These are phyloP conservation scores for Acronicta psi DNA, from an alignment of 2,888 invertebrate species.

Conservation along the genomic window DNA sequence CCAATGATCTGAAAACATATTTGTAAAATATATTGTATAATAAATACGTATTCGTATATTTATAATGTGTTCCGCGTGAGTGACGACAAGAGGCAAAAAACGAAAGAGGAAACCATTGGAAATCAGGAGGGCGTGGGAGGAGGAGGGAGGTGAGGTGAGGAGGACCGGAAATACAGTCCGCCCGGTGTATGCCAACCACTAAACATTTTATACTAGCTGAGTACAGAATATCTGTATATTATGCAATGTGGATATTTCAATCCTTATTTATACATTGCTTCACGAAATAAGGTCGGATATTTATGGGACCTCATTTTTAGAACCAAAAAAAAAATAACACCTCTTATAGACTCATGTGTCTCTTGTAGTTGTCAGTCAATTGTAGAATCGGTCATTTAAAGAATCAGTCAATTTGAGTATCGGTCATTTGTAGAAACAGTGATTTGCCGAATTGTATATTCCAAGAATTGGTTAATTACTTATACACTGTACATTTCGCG, in stretches of 20 bases:
- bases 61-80: conserved; percentile 73
- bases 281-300: conserved; percentile 5
- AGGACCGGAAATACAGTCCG: conserved; percentile 71
- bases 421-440: too few relatives aligned
- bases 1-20: conserved; percentile 50
- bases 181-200: conserved; percentile 63
- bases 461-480: too few relatives aligned
- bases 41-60: conserved; percentile 64
- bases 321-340: too few relatives aligned
- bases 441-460: too few relatives aligned
- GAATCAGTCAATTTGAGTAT: too few relatives aligned
- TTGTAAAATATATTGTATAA: conserved; percentile 72
- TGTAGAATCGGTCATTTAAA: too few relatives aligned
- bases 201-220: conserved; percentile 61
- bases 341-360: too few relatives aligned
- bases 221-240: conserved; percentile 32
- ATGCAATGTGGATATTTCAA: conserved; percentile 40
- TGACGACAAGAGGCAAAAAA: conserved; percentile 73
- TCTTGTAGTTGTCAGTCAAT: too few relatives aligned
- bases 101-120: conserved; percentile 72
- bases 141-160: conserved; percentile 25
- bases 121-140: conserved; percentile 61
- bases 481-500: too few relatives aligned
- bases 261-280: conserved; percentile 14
- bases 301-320: neutral